A percentile compares a stretch with the other conserved stretches of the same genome.
Evolutionary conservation across 2,113 vertebrate species (phyloP).

Genomic region (Hepsetus odoe): DNA sequence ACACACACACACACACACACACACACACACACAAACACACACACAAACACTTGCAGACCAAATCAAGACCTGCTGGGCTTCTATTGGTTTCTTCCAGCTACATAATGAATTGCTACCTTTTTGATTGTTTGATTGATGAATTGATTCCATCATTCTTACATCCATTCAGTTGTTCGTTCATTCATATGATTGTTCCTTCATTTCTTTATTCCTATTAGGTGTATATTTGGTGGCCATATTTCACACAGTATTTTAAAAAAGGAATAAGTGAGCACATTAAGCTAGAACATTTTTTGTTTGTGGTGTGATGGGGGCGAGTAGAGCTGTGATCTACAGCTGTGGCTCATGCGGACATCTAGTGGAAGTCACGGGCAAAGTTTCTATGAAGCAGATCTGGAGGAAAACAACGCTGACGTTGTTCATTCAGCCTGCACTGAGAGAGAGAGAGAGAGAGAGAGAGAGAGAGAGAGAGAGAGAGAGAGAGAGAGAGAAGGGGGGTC

Average conservation of each 20-base stretch:
- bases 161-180: not conserved
- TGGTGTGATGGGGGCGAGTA: not conserved
- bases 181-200: too few relatives aligned
- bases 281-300: not conserved
- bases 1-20: too few relatives aligned
- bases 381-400: constrained; percentile 33
- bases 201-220: too few relatives aligned
- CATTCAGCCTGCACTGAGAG: constrained; percentile 32
- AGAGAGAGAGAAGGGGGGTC: constrained; percentile 1
- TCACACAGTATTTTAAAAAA: too few relatives aligned
- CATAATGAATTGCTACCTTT: too few relatives aligned
- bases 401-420: constrained; percentile 35
- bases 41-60: too few relatives aligned
- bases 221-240: too few relatives aligned
- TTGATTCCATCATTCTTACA: not conserved
- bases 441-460: constrained; percentile 23
- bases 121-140: too few relatives aligned
- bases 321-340: not conserved
- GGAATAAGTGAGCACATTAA: too few relatives aligned
- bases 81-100: too few relatives aligned
- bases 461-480: not conserved
- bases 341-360: constrained; percentile 49
- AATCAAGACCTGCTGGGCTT: too few relatives aligned
- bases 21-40: too few relatives aligned
- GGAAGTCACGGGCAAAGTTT: constrained; percentile 36